These are phyloP conservation scores for Bacillus rossius DNA, from an alignment of 1,140 invertebrate genomes.

Conservation along the genomic window DNA sequence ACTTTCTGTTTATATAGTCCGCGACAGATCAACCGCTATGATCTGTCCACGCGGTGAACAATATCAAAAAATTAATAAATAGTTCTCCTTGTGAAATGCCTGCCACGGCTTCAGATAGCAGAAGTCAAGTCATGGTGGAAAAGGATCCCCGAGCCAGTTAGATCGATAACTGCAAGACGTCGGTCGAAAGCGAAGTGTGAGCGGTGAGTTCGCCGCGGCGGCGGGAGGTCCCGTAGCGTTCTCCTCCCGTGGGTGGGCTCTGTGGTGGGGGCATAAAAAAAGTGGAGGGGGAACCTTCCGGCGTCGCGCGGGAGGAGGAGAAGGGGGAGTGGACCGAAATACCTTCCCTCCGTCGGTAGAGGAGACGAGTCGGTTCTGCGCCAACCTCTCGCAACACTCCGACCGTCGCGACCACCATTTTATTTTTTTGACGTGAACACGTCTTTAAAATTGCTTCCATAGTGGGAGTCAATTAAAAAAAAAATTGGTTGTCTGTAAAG, in stretches of 20 bases:
- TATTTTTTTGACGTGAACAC: too few species aligned
- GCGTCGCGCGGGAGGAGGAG: too few species aligned
- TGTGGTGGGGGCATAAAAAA: too few species aligned
- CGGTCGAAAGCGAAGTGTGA: slow-evolving; percentile 80
- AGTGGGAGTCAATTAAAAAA: too few species aligned
- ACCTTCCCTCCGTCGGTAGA: too few species aligned
- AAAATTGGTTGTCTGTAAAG: too few species aligned
- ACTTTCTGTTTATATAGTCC: slow-evolving; percentile 16
- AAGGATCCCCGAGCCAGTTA: slow-evolving; percentile 62
- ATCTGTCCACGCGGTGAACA: slow-evolving; percentile 15
- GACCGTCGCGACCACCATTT: too few species aligned
- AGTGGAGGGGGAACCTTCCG: slow-evolving; percentile 29
- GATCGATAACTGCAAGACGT: slow-evolving; percentile 63
- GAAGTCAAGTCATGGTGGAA: slow-evolving; percentile 73
- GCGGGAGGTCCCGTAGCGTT: slow-evolving; percentile 31
- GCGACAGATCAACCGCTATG: not conserved
- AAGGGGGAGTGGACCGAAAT: too few species aligned
- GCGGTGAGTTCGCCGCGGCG: slow-evolving; percentile 54
- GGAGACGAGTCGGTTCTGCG: too few species aligned
- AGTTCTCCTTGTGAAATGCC: slow-evolving; percentile 25
- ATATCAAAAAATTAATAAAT: slow-evolving; percentile 13
- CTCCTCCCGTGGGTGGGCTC: slow-evolving; percentile 32
- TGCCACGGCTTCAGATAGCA: slow-evolving; percentile 62
- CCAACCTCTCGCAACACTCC: too few species aligned
- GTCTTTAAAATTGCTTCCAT: too few species aligned